Base-by-base conservation (phyloP, 2,888 invertebrate species). In the Elmis aenea region DNA sequence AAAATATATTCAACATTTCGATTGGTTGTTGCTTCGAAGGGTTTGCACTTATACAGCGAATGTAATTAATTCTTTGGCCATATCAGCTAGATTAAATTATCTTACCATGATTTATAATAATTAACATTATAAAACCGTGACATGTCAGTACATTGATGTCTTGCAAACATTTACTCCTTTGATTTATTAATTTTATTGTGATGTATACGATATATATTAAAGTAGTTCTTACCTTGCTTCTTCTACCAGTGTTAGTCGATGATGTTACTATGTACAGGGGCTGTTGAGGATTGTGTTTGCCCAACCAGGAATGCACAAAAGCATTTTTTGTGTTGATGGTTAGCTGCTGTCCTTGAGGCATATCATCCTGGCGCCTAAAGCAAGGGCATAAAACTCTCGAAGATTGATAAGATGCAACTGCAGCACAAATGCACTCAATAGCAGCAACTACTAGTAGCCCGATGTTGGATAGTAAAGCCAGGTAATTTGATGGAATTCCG, bases 391-490 rank as follows among this genome's bases (percentile, higher is more conserved):
- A 62, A 11, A 72, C 65, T 53, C 70, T 68, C 26, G 76, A 72
- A 13, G 74, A 65, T 57, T 72, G 72, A 64, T 73, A 77, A 42
- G 76, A 71, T 47, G 70, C 68, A 33, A 72, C 52, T 32, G 73
- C 64, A 47, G 75, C 72, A 21, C 74, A 69, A 40, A 76, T 57
- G 56, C 76, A 77, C 61, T 81, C 79, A 10, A 75, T 67, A 0
- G 70, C 61, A 5, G 78, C 75, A 12, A 76, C 71, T 44, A 79
- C 67, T 27, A 82, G 70, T 3, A 83, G 64, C 1, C 76, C 77
- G 36, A 77, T 72, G 65, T 80, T 81, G 6, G 77, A 73, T 14
- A 81, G 63, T 26, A 82, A 70, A 0, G 78, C 76, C 1, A 76
- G 42, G 72, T 70, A 54, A 58, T 76, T 60, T 73, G 75, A 61